These are phyloP conservation scores for Micromys minutus DNA, from an alignment of 2,113 vertebrate species.

Conservation along the genomic window DNA sequence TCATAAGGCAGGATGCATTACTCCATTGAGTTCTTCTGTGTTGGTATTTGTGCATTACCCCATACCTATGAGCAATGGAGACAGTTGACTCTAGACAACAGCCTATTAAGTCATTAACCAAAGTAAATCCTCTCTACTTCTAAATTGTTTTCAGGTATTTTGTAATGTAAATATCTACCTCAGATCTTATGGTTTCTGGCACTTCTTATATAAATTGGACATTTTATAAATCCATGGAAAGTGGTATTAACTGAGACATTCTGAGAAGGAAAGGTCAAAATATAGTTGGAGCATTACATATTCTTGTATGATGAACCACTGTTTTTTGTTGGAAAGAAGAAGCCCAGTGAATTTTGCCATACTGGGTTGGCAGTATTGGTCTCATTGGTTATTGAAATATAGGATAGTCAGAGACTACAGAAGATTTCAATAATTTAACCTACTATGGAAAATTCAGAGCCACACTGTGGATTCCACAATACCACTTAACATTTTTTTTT, in stretches of 20 bases:
- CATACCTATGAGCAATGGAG: neutral
- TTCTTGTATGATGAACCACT: neutral
- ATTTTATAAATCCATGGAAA: neutral
- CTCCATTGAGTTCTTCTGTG: neutral
- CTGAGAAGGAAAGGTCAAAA: neutral
- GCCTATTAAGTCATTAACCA: neutral
- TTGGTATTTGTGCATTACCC: neutral
- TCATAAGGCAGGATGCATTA: neutral
- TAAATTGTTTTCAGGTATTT: neutral
- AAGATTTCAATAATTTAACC: neutral
- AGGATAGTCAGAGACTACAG: neutral
- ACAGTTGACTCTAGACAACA: neutral
- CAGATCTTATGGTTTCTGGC: neutral
- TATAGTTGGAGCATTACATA: neutral
- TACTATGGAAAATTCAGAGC: neutral
- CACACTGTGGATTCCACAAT: neutral
- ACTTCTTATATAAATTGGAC: neutral
- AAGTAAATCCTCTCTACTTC: neutral
- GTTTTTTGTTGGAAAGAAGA: neutral
- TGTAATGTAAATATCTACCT: neutral
- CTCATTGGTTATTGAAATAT: neutral
- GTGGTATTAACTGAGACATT: neutral
- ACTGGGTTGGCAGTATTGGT: neutral
- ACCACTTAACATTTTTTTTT: neutral
- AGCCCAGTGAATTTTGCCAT: neutral